Base-by-base conservation (phyloP, 2,888 invertebrate genomes). In the Ferrisia virgata region DNA sequence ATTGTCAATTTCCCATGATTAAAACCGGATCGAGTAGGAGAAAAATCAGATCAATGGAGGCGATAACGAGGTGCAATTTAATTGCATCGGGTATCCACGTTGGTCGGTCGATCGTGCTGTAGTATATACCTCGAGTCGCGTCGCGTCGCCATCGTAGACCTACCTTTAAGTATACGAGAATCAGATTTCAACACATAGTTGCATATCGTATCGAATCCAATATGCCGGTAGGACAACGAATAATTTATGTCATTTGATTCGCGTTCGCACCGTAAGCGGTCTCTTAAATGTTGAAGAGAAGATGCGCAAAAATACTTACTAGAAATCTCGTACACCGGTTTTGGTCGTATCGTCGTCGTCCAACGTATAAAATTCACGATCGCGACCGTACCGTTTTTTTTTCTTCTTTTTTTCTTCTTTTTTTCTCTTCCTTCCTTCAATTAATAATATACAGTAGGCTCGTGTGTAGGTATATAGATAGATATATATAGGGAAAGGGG, bases 21-120 rank as follows among this genome's bases (percentile, higher is more conserved):
- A 64, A 64, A 64, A 64, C 64, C 64, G 64, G 64, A 15, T 28
- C 64, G 28, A 22, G 43, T n/a, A 53, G 64, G 25, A 58, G 58
- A 8, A 58, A 58, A 64, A 64, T 64, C 31, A 64, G 64, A 58
- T 64, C 64, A 64, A 64, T 28, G 64, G 64, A 64, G 64, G 64
- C 15, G 64, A 64, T 64, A 64, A 64, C 64, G 64, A 64, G 64
- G 64, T 64, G 64, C 64, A 58, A 39, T 58, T 28, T 64, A 64
- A 64, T 64, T 64, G 64, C 53, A 53, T 53, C 22, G 22, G 40
- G 1, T 47, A 47, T n/a, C 5, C 18, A n/a, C n/a, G n/a, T n/a
- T n/a, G n/a, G n/a, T n/a, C n/a, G n/a, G n/a, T n/a, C n/a, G n/a
- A n/a, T n/a, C n/a, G n/a, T n/a, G n/a, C n/a, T n/a, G n/a, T n/a